Evolutionary conservation across 1,140 invertebrate genomes (phyloP).

Genomic region (Pogonognathellus flavescens): DNA sequence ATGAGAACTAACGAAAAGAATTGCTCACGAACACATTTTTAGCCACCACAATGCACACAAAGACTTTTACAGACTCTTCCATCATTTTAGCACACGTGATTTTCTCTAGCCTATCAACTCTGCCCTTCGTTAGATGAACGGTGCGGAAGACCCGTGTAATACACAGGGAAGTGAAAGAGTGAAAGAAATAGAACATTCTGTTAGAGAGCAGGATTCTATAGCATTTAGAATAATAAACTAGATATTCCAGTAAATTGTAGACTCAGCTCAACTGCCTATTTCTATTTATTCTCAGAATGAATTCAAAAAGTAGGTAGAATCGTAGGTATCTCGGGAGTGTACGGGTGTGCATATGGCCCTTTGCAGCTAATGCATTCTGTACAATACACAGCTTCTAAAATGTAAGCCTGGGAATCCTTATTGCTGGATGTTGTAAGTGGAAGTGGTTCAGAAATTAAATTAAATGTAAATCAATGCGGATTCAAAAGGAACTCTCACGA

Average conservation of each 20-base stretch:
- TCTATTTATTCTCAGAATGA: conserved; percentile 11
- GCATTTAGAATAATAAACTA: conserved; percentile 27
- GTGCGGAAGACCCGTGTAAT: no score
- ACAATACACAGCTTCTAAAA: not conserved
- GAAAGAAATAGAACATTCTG: not conserved
- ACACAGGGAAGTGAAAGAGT: not conserved
- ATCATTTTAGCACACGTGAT: conserved; percentile 24
- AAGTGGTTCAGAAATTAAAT: conserved; percentile 40
- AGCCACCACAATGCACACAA: conserved; percentile 24
- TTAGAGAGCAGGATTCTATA: conserved; percentile 9
- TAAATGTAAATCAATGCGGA: conserved; percentile 49
- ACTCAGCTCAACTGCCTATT: not conserved
- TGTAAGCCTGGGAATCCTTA: conserved; percentile 13
- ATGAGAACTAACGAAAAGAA: conserved; percentile 8
- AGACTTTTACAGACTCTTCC: conserved; percentile 19
- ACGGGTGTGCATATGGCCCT: not conserved
- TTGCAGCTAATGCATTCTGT: not conserved
- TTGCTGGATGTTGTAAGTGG: conserved; percentile 11
- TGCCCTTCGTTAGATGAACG: not conserved
- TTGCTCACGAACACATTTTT: conserved; percentile 32
- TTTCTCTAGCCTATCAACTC: not conserved
- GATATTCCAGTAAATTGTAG: not conserved
- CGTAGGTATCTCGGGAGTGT: not conserved
- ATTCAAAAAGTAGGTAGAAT: not conserved
- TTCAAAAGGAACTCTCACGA: conserved; percentile 40